Base-by-base conservation (phyloP, 2,888 invertebrate genomes). In the Heliconius aoede region DNA sequence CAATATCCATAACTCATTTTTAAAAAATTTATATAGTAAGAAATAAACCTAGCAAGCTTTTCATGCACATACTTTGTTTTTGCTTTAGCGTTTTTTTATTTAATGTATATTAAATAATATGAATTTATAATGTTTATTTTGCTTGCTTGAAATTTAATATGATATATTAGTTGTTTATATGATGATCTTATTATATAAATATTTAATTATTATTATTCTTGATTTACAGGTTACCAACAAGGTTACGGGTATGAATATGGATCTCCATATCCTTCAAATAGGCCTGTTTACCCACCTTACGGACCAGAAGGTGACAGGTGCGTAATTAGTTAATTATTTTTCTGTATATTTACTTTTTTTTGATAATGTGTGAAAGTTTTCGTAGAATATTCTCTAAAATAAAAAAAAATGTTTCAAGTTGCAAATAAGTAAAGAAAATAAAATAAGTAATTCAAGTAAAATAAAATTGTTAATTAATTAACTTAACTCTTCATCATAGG, bases 231-330 rank as follows among this genome's bases (percentile, higher is more conserved):
- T 86, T 96, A 96, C 92, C 96, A 96, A 86, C 95, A 95, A 87
- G 95, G 95, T 82, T 95, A 95, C 87, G 96, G 96, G 85, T 96
- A 95, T 83, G 96, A 96, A 90, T 96, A 96, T 86, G 95, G 96
- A 85, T 94, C 96, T 83, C 95, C 96, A 82, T 96, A 96, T 88
- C 96, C 96, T 84, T 95, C 96, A 80, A 96, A 96, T 90, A 96
- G 97, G 95, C 97, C 97, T 86, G 97, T 97, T 85, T 97, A 97
- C 87, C 97, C 97, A 85, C 96, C 97, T 84, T 97, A 97, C 85
- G 96, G 97, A 81, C 95, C 96, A 73, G 95, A 95, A 77, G 96
- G 96, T 81, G 96, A 96, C 95, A 96, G 96, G 97, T 96, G 90
- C 89, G 86, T 77, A 36, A 24, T 58, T 67, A 21, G 46, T 46